Conservation (phyloP, 2,888 invertebrate species). For the Scaptodrosophila latifasciaeformis region DNA sequence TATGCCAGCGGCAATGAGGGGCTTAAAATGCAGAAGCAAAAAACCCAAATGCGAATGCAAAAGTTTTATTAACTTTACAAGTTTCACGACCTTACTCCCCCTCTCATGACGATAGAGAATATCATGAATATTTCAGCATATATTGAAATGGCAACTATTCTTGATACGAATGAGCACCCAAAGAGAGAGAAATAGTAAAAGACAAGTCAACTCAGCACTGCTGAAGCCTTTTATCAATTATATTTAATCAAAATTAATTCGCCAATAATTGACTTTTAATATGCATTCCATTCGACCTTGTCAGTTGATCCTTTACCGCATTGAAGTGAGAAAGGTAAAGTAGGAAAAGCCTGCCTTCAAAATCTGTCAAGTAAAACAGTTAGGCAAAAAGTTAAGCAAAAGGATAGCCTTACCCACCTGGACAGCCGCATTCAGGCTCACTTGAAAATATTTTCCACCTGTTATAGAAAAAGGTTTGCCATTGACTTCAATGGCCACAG, state of each 20-base stretch:
- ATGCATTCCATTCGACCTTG: no score
- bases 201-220: no score
- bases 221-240: conserved; percentile 46
- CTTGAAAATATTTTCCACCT: conserved; percentile 60
- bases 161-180: conserved; percentile 37
- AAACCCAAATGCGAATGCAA: conserved; percentile 24
- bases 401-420: conserved; percentile 36
- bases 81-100: no score
- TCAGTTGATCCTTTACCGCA: no score
- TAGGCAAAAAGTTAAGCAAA: background rate
- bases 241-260: conserved; percentile 62
- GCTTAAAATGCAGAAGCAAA: conserved; percentile 13
- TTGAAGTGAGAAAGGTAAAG: conserved; percentile 66
- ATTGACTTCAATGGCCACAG: conserved; percentile 53
- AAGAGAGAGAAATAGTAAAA: no score
- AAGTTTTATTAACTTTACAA: conserved; percentile 51
- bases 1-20: conserved; percentile 7
- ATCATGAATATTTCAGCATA: conserved; percentile 55
- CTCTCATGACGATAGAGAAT: no score
- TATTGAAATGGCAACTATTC: conserved; percentile 11
- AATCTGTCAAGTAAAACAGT: conserved; percentile 37
- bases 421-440: conserved; percentile 54
- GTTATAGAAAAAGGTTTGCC: conserved; percentile 53
- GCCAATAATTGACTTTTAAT: conserved; percentile 62
- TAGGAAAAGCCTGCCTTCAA: conserved; percentile 66